phyloP scores from a whole-genome alignment of 2,113 vertebrate species.

The Aspiorhynchus laticeps region DNA sequence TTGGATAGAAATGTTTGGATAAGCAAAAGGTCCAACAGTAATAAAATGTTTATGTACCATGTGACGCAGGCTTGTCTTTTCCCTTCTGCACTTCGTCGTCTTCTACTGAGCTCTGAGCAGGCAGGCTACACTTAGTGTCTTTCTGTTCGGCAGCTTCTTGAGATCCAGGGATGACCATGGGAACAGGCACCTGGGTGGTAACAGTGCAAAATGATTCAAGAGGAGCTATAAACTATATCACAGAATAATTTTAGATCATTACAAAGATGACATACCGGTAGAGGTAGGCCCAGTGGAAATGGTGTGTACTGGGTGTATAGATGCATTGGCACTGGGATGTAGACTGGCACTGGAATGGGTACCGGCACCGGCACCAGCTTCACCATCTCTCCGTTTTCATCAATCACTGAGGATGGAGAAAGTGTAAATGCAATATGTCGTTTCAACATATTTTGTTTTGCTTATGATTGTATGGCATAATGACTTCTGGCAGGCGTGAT shows the following conservation, averaged over 20 bases:
- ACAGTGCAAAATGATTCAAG: background rate
- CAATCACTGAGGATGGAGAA: conserved; percentile 18
- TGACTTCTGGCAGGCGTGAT: background rate
- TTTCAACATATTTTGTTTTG: background rate
- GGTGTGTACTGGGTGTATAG: conserved; percentile 93
- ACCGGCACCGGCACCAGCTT: conserved; percentile 88
- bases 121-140: conserved; percentile 77
- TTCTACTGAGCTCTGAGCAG: conserved; percentile 65
- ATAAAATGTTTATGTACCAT: conserved; percentile 56
- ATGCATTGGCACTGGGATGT: conserved; percentile 93
- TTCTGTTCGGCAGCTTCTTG: conserved; percentile 75
- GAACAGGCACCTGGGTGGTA: conserved; percentile 85
- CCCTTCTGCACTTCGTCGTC: conserved; percentile 84
- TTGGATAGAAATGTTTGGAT: background rate
- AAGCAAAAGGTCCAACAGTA: background rate
- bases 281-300: conserved; percentile 83
- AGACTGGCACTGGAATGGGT: conserved; percentile 90
- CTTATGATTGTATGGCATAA: background rate
- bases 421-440: background rate
- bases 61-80: conserved; percentile 72
- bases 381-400: conserved; percentile 67
- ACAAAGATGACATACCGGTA: conserved; percentile 82
- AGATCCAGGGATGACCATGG: conserved; percentile 80
- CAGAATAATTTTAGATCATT: background rate
- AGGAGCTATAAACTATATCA: background rate